Evolutionary conservation across 1,140 invertebrate genomes (phyloP), one percentile per base, ranked within the genome.

Genomic region (Linepithema humile): DNA sequence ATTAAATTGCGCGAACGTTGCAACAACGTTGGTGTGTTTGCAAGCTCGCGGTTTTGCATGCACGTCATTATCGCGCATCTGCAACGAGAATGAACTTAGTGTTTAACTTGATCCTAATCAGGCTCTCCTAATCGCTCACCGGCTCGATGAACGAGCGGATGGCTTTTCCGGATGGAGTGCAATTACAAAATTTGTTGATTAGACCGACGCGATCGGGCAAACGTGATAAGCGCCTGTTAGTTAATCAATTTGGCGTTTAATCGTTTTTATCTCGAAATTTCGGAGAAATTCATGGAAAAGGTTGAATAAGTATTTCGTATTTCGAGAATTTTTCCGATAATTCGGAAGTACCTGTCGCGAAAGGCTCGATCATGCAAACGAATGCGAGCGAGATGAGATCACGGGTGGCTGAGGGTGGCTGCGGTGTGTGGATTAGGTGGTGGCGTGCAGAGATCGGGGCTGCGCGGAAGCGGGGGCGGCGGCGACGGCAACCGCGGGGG

Each of bases 361-460:
- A 40, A 75, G n/a, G 26, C 15, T 50, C 57, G 40, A 23, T n/a
- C 35, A 55, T 32, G 32, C 43, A 64, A 35, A 43, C 38, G 48
- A 65, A 35, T 35, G 43, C 9, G 38, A 75, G 59, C 26, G 43
- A 65, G 40, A 78, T 60, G 20, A 75, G 84, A 85, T 85, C 32
- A 26, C 20, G 59, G 82, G 75, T 92, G 89, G 91, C 90, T 92
- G 91, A 92, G 91, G 90, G 92, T 91, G 91, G 92, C 89, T 92
- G 91, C 91, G 92, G 83, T 91, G 83, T 91, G 83, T 89, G 89
- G 85, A 92, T 90, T 88, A 93, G 92, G 92, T 93, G 90, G 91
- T 90, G 88, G 91, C 91, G 89, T 90, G 89, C 88, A 90, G 91
- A 91, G 88, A 92, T 92, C 87, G 89, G 85, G 86, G 83, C 84